Evolutionary conservation across 2,797 vertebrate species (phyloP), one percentile per base, ranked within the genome.

Genomic region (Euphonia xanthogaster): DNA sequence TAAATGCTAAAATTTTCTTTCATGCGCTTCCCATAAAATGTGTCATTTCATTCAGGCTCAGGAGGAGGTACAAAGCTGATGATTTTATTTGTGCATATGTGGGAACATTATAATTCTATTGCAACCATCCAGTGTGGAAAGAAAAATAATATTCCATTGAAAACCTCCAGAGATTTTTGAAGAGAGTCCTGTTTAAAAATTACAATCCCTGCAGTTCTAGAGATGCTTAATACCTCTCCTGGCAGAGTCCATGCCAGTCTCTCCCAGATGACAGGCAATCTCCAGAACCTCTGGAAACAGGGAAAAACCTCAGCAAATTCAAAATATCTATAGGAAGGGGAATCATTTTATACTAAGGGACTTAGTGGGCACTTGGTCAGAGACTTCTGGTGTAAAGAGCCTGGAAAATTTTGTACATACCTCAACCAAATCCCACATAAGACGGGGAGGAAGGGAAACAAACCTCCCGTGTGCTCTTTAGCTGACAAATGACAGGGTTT

Each of bases 321-420:
- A 19, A 78, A 66, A 28, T 50, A 79, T 28, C 30, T 61, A 57
- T 23, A 73, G 55, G 54, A 65, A 86, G 35, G 19, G 58, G 31
- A 81, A 90, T 48, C 0, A 40, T 54, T 75, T 86, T 55, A 55
- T 88, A 45, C 1, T 3, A 71, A 75, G 24, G 16, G 42, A 91
- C 35, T 50, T 67, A 65, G 39, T 0, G 17, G 74, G 61, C 78
- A 62, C 21, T 86, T 80, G 39, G 25, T 92, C 80, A 80, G 84
- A 95, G 48, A 44, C 28, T 86, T 78, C 61, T 94, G 51, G 18
- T 88, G 35, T 62, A 79, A 86, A 78, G 6, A 79, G 30, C 37
- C 53, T 74, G 83, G 80, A 95, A 95, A 86, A 85, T 75, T 53
- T 84, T 90, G 71, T 86, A 53, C 48, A 24, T 94, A 61, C 44